Evolutionary conservation across 2,888 invertebrate species (phyloP).

Genomic region (Eilema caniola): DNA sequence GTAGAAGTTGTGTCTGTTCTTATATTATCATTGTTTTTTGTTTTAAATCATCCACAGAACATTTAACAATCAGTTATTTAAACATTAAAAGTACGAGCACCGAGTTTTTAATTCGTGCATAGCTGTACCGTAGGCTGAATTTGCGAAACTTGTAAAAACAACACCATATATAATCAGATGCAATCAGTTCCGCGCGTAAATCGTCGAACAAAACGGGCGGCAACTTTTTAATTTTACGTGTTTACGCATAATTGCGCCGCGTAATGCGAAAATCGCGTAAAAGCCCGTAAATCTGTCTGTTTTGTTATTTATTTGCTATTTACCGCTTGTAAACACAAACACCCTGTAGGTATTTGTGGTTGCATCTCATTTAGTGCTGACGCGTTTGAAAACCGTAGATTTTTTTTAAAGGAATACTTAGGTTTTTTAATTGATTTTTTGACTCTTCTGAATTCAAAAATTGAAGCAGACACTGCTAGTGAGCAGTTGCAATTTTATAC

Average conservation of each 20-base stretch:
- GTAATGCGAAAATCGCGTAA: constrained; percentile 56
- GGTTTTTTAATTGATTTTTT: neutral
- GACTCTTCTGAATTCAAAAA: neutral
- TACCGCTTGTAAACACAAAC: constrained; percentile 54
- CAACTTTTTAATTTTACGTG: constrained; percentile 69
- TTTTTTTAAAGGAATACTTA: neutral
- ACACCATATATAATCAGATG: constrained; percentile 32
- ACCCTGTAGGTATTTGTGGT: constrained; percentile 48
- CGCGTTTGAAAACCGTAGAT: constrained; percentile 9
- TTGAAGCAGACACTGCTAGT: neutral
- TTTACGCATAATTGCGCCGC: constrained; percentile 65
- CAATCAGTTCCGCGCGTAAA: constrained; percentile 37
- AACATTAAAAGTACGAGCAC: too few species aligned
- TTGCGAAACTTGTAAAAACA: neutral
- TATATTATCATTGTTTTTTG: too few species aligned
- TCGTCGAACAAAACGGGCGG: constrained; percentile 32
- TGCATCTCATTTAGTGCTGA: constrained; percentile 29
- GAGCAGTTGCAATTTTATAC: too few species aligned
- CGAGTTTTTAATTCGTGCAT: too few species aligned
- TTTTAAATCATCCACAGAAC: too few species aligned
- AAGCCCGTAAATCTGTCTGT: constrained; percentile 65
- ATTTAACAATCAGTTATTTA: too few species aligned
- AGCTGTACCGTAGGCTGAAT: neutral
- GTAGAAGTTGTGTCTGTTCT: too few species aligned
- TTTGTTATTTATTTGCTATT: constrained; percentile 65